phyloP scores from a whole-genome alignment of 2,113 vertebrate species.

The Bubo bubo region DNA sequence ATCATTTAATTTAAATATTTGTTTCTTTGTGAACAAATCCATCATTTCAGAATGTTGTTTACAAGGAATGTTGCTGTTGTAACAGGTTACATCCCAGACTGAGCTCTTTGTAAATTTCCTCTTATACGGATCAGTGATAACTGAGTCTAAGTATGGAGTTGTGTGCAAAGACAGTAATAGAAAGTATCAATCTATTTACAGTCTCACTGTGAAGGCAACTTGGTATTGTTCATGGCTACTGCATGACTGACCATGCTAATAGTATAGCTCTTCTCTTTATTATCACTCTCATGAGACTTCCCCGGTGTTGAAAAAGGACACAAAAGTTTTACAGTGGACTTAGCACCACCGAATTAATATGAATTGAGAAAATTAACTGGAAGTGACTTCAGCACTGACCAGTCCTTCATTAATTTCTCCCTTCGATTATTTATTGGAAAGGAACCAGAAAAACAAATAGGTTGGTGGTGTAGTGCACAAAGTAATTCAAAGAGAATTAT shows the following conservation, averaged over 20 bases:
- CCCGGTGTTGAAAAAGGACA: background rate
- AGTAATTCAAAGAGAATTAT: background rate
- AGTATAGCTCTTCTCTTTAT: background rate
- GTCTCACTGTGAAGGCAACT: background rate
- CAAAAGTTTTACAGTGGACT: background rate
- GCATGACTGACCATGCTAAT: background rate
- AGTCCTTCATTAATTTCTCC: background rate
- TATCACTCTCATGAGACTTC: background rate
- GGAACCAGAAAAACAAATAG: background rate
- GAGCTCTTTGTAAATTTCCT: background rate
- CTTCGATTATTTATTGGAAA: slow-evolving; percentile 11
- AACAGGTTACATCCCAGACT: background rate
- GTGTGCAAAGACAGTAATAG: background rate
- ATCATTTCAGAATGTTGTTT: background rate
- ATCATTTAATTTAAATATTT: background rate
- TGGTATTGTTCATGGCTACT: background rate
- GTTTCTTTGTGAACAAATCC: background rate
- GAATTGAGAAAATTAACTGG: background rate
- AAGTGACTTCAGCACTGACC: background rate
- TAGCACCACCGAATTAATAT: background rate
- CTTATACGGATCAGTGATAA: background rate
- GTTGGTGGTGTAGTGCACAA: background rate
- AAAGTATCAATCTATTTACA: background rate
- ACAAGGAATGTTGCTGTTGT: background rate
- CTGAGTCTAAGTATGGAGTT: background rate